phyloP scores from a whole-genome alignment of 1,140 invertebrate genomes.

The Brachionus plicatilis region DNA sequence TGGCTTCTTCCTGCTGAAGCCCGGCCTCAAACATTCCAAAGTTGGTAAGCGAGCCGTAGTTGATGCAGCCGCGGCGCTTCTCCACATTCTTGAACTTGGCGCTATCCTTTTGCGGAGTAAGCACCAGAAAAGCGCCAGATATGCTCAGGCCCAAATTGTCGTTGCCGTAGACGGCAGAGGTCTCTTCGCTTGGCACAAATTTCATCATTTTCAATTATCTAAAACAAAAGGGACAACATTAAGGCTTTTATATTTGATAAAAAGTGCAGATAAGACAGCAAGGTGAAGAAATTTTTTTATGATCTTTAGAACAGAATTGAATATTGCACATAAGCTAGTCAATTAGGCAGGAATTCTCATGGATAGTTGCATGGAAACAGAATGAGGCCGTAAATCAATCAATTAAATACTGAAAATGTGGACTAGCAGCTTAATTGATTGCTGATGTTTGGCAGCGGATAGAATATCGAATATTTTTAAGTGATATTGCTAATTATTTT shows the following conservation, averaged over 20 bases:
- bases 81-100: background rate
- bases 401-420: slow-evolving; percentile 3
- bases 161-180: background rate
- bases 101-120: background rate
- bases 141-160: background rate
- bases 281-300: background rate
- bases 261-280: background rate
- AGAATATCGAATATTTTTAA: slow-evolving; percentile 20
- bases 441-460: background rate
- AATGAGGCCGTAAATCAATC: background rate
- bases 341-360: slow-evolving; percentile 3
- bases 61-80: background rate
- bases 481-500: slow-evolving; percentile 26
- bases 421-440: background rate
- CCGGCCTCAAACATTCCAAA: background rate
- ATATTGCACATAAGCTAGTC: slow-evolving; percentile 17
- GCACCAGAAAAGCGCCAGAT: background rate
- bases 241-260: background rate
- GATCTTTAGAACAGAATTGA: background rate
- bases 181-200: background rate
- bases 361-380: background rate
- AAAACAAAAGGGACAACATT: background rate
- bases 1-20: background rate
- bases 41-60: background rate
- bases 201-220: background rate